These are phyloP conservation scores for Macaria liturata DNA, from an alignment of 2,888 invertebrate genomes.

Conservation along the genomic window DNA sequence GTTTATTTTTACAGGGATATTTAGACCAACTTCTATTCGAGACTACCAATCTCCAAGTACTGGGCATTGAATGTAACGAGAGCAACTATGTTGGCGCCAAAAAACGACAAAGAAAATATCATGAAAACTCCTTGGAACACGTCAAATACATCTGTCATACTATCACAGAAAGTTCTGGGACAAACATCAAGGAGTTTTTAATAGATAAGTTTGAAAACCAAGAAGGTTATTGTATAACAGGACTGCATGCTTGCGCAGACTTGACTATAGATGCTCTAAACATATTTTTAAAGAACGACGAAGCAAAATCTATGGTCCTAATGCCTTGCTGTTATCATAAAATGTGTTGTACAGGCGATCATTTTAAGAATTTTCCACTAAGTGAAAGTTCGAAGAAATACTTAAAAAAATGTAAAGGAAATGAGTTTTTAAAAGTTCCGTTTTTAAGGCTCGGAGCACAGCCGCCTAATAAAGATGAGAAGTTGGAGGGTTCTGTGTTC, in stretches of 20 bases:
- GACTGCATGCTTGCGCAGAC: constrained; percentile 91
- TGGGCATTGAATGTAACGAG: constrained; percentile 87
- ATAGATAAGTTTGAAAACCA: constrained; percentile 60
- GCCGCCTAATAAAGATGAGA: constrained; percentile 82
- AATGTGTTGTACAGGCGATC: constrained; percentile 55
- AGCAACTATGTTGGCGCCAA: constrained; percentile 82
- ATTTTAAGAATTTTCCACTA: constrained; percentile 87
- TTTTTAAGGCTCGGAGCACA: constrained; percentile 90
- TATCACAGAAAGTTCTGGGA: constrained; percentile 77
- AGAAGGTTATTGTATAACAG: constrained; percentile 69
- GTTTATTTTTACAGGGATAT: constrained; percentile 84
- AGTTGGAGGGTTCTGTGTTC: constrained; percentile 69
- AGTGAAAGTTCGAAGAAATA: constrained; percentile 77
- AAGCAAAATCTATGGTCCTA: constrained; percentile 83
- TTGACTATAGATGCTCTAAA: constrained; percentile 86
- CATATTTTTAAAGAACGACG: constrained; percentile 84
- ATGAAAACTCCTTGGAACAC: constrained; percentile 71
- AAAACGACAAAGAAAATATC: constrained; percentile 80
- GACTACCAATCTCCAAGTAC: constrained; percentile 81
- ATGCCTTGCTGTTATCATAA: constrained; percentile 93
- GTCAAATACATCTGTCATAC: constrained; percentile 85
- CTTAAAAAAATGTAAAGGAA: constrained; percentile 54
- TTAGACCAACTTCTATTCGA: constrained; percentile 86
- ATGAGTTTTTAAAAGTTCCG: constrained; percentile 81
- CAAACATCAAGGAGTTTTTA: constrained; percentile 65